phyloP scores from a whole-genome alignment of 2,113 vertebrate species.

The Ciconia boyciana region DNA sequence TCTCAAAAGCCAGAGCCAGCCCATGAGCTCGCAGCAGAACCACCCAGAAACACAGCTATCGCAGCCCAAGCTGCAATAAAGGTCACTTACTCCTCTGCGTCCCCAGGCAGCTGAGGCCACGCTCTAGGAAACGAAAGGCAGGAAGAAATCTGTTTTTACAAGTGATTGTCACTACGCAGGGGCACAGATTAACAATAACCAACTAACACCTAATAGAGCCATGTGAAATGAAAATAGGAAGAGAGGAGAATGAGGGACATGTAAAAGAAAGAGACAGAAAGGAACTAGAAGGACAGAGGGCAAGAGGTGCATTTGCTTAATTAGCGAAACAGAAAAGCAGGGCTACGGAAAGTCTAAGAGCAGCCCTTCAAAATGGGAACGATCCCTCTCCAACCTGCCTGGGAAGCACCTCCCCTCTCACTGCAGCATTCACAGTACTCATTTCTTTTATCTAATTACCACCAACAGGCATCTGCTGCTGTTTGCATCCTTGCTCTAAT shows the following conservation, averaged over 20 bases:
- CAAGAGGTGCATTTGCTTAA: background rate
- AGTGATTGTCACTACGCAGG: background rate
- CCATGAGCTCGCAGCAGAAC: background rate
- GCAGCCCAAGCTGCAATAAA: background rate
- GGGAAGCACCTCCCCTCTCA: background rate
- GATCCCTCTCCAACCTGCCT: background rate
- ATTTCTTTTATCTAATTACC: constrained; percentile 30
- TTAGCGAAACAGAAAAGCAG: background rate
- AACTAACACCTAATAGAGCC: background rate
- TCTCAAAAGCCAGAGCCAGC: background rate
- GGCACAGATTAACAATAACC: background rate
- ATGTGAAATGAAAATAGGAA: background rate
- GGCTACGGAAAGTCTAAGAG: background rate
- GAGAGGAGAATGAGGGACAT: background rate
- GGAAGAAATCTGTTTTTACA: background rate
- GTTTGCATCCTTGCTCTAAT: background rate
- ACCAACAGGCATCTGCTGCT: constrained; percentile 45
- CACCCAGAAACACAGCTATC: background rate
- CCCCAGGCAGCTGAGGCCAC: background rate
- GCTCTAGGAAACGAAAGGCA: background rate
- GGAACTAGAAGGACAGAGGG: background rate
- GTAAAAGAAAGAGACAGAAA: background rate
- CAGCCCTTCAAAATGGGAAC: background rate
- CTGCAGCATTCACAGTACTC: background rate
- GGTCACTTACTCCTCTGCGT: background rate